A percentile compares a stretch with the other conserved stretches of the same genome.
These are phyloP conservation scores for Drosophila mulleri DNA, from an alignment of 2,888 invertebrate species.

Conservation along the genomic window DNA sequence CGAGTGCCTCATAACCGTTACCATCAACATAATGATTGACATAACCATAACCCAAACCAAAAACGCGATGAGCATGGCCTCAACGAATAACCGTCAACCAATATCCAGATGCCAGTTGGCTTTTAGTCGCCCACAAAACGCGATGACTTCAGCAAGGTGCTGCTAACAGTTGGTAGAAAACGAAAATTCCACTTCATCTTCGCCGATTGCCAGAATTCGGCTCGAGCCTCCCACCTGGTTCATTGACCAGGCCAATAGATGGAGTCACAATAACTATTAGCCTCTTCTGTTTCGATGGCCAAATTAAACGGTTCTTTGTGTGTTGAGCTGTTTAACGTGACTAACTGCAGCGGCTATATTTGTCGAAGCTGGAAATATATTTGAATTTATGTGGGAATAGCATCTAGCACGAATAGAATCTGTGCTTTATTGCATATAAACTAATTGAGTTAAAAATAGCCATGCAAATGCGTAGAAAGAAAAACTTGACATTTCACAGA, in stretches of 20 bases:
- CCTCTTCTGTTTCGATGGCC: background rate
- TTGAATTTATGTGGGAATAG: background rate
- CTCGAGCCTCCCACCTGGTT: conserved; percentile 19
- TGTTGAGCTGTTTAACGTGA: background rate
- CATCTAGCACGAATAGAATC: too few species aligned
- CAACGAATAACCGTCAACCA: conserved; percentile 40
- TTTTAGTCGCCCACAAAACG: conserved; percentile 47
- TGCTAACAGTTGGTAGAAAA: background rate
- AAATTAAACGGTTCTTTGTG: background rate
- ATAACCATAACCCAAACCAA: conserved; percentile 68
- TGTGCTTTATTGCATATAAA: background rate
- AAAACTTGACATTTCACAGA: background rate
- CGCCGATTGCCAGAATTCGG: conserved; percentile 6
- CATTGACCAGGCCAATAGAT: conserved; percentile 5
- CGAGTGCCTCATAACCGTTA: conserved; percentile 68
- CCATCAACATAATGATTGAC: conserved; percentile 74
- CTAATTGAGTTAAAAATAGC: background rate
- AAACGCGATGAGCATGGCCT: conserved; percentile 40
- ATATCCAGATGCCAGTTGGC: conserved; percentile 38
- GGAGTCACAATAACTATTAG: background rate
- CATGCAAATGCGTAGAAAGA: background rate
- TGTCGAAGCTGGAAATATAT: background rate
- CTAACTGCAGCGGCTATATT: background rate
- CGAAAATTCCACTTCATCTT: conserved; percentile 1
- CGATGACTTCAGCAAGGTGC: conserved; percentile 16